Conservation (phyloP, 2,797 vertebrate genomes). For the Mormyrops attenuatus region DNA sequence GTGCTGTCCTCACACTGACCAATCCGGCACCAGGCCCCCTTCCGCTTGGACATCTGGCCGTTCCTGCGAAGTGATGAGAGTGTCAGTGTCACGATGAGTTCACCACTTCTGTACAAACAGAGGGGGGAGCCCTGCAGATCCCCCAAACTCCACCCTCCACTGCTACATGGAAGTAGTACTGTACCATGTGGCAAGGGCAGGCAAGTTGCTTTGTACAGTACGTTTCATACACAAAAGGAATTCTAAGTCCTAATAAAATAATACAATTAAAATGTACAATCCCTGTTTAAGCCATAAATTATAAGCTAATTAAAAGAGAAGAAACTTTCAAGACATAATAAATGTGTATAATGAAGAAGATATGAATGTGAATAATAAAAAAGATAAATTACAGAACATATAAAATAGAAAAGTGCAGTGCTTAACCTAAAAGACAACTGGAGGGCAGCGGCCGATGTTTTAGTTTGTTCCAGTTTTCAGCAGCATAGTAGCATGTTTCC, state of each 20-base stretch:
- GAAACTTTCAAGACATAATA: neutral
- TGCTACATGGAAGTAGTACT: neutral
- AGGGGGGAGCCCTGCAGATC: neutral
- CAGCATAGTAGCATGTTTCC: neutral
- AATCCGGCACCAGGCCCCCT: conserved; percentile 7
- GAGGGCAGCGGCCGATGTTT: neutral
- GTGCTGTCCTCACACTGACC: conserved; percentile 8
- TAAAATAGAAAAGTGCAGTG: neutral
- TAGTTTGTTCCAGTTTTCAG: neutral
- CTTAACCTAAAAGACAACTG: neutral
- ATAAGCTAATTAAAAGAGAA: neutral
- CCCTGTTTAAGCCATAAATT: neutral
- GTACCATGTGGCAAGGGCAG: neutral
- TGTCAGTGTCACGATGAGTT: neutral
- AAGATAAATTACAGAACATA: neutral
- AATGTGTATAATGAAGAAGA: neutral
- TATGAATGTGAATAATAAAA: neutral
- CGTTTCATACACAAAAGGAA: neutral
- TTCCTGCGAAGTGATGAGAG: neutral
- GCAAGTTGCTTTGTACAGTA: neutral
- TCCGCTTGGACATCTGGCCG: conserved; percentile 17
- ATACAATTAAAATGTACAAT: neutral
- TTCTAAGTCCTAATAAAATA: neutral
- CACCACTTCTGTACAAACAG: neutral
- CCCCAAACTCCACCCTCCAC: neutral